A percentile compares a stretch with the other conserved stretches of the same genome.
Evolutionary conservation across 2,797 vertebrate species (phyloP).

Genomic region (Emys orbicularis): DNA sequence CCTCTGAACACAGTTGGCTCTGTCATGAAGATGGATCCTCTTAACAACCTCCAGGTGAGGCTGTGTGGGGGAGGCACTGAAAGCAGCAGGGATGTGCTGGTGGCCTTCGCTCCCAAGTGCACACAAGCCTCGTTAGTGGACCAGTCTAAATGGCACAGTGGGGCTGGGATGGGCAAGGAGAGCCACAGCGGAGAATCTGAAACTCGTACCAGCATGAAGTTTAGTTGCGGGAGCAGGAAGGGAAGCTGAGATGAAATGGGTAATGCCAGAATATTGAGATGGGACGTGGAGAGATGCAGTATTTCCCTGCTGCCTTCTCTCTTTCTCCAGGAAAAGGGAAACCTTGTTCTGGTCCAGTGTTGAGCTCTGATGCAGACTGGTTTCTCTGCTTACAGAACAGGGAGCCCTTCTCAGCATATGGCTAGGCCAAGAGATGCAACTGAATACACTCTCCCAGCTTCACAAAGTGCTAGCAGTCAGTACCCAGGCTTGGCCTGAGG

Average conservation of each 20-base stretch:
- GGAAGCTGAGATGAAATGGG: neutral
- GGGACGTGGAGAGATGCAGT: neutral
- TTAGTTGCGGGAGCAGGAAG: neutral
- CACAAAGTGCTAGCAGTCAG: neutral
- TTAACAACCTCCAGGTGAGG: constrained; percentile 96
- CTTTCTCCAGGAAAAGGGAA: neutral
- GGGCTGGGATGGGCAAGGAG: neutral
- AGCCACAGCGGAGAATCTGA: neutral
- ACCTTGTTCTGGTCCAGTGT: rapidly evolving
- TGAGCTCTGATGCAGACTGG: neutral
- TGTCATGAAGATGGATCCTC: constrained; percentile 98
- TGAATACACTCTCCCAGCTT: neutral
- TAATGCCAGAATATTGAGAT: neutral
- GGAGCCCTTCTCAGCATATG: rapidly evolving
- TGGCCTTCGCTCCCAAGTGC: neutral
- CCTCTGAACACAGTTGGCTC: constrained; percentile 94
- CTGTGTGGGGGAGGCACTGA: neutral
- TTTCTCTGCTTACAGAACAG: rapidly evolving
- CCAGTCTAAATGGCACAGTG: neutral
- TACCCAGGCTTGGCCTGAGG: neutral
- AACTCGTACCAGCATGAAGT: neutral
- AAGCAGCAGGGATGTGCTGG: neutral
- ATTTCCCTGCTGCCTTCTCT: neutral
- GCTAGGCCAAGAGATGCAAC: neutral
- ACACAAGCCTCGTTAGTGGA: neutral